Base-by-base conservation (phyloP, 2,113 vertebrate species). In the Etia nguti region DNA sequence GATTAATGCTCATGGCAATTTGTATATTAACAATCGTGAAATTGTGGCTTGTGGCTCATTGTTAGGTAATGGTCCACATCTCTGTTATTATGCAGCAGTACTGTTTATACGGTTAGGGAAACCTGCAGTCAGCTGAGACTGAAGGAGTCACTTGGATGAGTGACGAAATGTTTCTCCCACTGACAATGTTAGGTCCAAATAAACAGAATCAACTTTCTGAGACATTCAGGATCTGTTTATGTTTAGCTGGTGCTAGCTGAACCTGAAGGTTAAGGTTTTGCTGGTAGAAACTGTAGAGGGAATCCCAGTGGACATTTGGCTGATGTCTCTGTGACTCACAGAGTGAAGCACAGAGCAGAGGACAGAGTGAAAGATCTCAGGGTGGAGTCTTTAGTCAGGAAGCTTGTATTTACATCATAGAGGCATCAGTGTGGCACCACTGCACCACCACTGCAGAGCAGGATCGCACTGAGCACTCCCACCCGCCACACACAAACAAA, bases 361-460 rank as follows among this genome's bases (percentile, higher is more conserved):
- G 65, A 73, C 24, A 46, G 65, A 70, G n/a, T 22, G 8, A 34
- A 57, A 82, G 55, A 86, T 79, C 31, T 81, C 60, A 88, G 82
- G 84, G 83, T 73, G 92, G 83, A 87, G 88, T 34, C 48, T 16
- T 18, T 20, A 6, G 41, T 79, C 80, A 81, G 86, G 43, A 77
- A 80, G 68, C 43, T 65, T 84, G 83, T 89, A 70, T 92, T 92
- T 90, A 89, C 89, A 83, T 70, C 57, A 79, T 41, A 68, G 20
- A 56, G 41, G 88, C 81, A 86, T 65, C 81, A 86, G 34, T 29
- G 89, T 87, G 86, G 83, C 91, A 88, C 75, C 80, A 79, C 83
- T 88, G 91, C 90, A 92, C 65, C 86, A 90, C 91, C 84, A 90
- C 91, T 92, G 83, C 91, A 88, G 83, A 81, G 83, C 55, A 60